Conservation (phyloP, 2,113 vertebrate genomes). For the Coryphaenoides rupestris region DNA sequence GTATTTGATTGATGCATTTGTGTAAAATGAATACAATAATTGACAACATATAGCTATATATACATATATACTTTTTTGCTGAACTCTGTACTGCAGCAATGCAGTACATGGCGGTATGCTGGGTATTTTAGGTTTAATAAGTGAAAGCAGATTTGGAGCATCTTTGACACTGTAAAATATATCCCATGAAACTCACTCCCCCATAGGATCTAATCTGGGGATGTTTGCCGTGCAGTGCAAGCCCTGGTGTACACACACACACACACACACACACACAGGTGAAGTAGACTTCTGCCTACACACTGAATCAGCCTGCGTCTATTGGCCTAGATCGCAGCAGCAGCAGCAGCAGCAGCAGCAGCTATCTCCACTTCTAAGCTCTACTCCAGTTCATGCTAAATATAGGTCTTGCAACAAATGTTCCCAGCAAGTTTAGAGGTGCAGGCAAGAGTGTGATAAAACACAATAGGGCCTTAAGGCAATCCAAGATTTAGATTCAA, state of each 20-base stretch:
- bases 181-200: neutral
- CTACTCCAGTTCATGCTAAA: conserved; percentile 31
- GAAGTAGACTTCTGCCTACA: conserved; percentile 28
- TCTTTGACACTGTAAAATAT: too few species aligned
- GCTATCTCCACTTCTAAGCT: conserved; percentile 22
- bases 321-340: conserved; percentile 56
- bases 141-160: too few species aligned
- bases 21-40: too few species aligned
- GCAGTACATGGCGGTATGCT: too few species aligned
- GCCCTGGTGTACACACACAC: neutral
- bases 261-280: conserved; percentile 17
- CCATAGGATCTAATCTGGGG: neutral
- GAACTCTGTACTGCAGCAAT: too few species aligned
- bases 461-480: neutral
- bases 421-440: conserved; percentile 18
- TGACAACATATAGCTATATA: too few species aligned
- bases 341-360: conserved; percentile 40
- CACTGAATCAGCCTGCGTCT: conserved; percentile 31
- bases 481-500: neutral
- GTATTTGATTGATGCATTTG: too few species aligned
- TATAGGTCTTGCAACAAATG: conserved; percentile 33
- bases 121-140: too few species aligned
- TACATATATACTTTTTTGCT: too few species aligned
- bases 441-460: conserved; percentile 11
- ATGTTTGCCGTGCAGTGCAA: neutral